Evolutionary conservation across 1,140 invertebrate genomes (phyloP).

Genomic region (Palaemon carinicauda): DNA sequence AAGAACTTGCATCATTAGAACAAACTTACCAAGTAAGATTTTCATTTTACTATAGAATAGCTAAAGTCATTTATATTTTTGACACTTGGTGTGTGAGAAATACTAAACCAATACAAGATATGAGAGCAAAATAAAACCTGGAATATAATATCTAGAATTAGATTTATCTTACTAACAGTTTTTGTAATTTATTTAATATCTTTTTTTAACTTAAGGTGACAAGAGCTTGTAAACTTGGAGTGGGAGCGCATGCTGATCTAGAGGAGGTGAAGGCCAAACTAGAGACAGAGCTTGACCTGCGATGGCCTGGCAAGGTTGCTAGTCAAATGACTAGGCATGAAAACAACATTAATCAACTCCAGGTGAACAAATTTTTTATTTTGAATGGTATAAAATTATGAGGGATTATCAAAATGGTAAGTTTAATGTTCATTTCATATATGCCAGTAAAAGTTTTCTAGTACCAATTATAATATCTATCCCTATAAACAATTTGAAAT

Average conservation of each 20-base stretch:
- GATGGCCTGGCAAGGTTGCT: constrained; percentile 39
- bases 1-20: background rate
- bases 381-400: no score
- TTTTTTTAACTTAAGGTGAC: background rate
- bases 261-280: background rate
- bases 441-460: no score
- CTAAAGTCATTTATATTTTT: no score
- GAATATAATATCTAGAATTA: no score
- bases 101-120: no score
- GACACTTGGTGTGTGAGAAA: no score
- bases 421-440: no score
- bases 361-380: background rate
- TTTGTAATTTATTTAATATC: background rate
- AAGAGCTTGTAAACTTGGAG: constrained; percentile 28
- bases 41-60: no score
- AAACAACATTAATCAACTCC: constrained; percentile 23
- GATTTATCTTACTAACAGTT: background rate
- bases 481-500: no score
- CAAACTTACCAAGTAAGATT: constrained; percentile 26
- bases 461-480: no score
- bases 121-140: background rate
- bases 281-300: constrained; percentile 18
- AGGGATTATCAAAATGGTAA: no score
- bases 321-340: constrained; percentile 30
- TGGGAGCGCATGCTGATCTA: constrained; percentile 25